Base-by-base conservation (phyloP, 2,888 invertebrate species). In the Sarcophaga subvicina region DNA sequence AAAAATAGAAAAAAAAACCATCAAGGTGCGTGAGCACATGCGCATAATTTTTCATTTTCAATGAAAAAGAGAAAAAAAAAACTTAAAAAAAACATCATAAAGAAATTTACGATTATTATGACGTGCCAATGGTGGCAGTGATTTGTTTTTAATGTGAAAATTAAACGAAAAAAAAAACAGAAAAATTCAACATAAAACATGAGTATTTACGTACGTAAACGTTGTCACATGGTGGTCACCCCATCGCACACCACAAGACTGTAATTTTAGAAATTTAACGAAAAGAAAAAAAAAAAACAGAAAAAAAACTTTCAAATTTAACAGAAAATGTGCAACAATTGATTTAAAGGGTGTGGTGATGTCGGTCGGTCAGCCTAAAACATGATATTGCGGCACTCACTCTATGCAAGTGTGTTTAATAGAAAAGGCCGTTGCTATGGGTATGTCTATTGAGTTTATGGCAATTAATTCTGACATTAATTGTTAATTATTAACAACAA, bases 51-150 rank as follows among this genome's bases (percentile, higher is more conserved):
- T 69, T 54, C 64, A 80, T 77, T 60, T 78, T 66, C 69, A 49
- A n/a, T 14, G 54, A 14, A 54, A 54, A 12, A 0, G 14, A 4
- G 14, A 14, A 22, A 22, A 22, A 22, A 54, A 70, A 66, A 64
- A 45, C 49, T 3, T 12, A 0, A 2, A 49, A 12, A 70, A 66
- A 64, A 45, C 49, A 63, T 59, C 14, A 22, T 71, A 59, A 20
- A 37, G 54, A 81, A 75, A 82, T 86, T 86, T 86, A 79, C 75
- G 82, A 78, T 72, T 80, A 86, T 80, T 76, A 80, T 83, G 86
- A 83, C 76, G 63, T 83, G 83, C 86, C 82, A 85, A 73, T 70
- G 66, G 60, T 64, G 66, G 66, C 37, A 71, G 60, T 66, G 60
- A 77, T 77, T 77, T 60, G 14, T 77, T 77, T 60, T 45, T 5